These are phyloP conservation scores for Chromis chromis DNA, from an alignment of 2,797 vertebrate genomes.

Conservation along the genomic window DNA sequence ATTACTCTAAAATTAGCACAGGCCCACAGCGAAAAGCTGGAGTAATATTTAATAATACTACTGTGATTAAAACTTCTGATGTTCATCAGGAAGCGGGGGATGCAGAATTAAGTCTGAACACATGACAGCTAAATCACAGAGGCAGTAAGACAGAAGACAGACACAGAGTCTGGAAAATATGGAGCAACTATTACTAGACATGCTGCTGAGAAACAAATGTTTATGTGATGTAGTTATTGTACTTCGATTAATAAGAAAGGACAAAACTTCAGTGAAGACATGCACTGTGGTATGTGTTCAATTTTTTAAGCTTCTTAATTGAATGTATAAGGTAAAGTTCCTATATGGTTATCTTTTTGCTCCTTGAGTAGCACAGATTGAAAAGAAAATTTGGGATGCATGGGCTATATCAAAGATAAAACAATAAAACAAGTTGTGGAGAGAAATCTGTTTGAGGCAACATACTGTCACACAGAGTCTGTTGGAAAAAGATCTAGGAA, in stretches of 20 bases:
- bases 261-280: background rate
- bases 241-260: background rate
- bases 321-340: no score
- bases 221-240: background rate
- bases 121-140: constrained; percentile 26
- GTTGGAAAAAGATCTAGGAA: no score
- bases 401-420: background rate
- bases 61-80: constrained; percentile 78
- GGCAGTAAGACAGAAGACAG: background rate
- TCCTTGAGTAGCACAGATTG: no score
- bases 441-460: no score
- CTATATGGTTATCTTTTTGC: background rate
- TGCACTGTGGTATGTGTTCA: background rate
- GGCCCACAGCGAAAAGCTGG: constrained; percentile 59
- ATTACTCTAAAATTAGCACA: constrained; percentile 78
- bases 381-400: background rate
- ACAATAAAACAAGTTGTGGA: background rate
- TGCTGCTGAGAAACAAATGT: background rate
- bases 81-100: constrained; percentile 36
- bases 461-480: no score
- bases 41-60: constrained; percentile 79
- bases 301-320: no score
- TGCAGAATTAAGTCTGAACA: constrained; percentile 18
- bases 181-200: background rate
- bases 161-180: background rate